A percentile compares a stretch with the other conserved stretches of the same genome.
Conservation (phyloP, 2,888 invertebrate species). For the Eutolmus rufibarbis region DNA sequence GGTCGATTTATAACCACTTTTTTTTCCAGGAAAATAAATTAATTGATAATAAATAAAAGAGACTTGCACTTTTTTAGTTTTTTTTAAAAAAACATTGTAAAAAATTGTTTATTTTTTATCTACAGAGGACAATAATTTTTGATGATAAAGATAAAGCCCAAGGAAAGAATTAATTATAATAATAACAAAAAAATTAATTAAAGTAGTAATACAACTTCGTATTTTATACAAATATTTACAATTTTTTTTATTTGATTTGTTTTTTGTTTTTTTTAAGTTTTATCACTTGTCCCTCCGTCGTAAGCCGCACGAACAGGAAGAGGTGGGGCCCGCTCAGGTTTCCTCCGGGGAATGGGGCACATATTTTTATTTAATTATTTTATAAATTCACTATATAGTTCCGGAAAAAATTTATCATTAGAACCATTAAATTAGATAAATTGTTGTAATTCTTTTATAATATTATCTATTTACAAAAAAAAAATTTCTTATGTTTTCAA, state of each 20-base stretch:
- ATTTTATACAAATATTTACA: neutral
- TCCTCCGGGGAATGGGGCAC: neutral
- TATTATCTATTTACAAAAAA: neutral
- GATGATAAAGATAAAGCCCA: neutral
- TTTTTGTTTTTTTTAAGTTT: neutral
- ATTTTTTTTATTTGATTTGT: neutral
- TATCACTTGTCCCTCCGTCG: neutral
- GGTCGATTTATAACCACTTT: no score
- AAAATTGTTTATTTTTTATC: neutral
- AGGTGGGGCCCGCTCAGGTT: neutral
- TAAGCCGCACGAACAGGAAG: neutral
- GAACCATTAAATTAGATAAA: neutral
- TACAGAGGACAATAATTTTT: neutral
- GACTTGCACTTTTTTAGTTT: no score
- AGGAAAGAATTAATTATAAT: no score
- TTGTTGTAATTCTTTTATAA: neutral
- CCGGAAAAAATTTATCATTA: neutral
- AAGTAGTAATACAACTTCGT: neutral
- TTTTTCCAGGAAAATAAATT: no score
- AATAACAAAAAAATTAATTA: neutral
- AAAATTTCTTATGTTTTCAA: neutral
- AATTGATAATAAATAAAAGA: no score
- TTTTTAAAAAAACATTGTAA: neutral
- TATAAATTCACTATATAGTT: neutral
- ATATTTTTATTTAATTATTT: neutral